Percentiles rank a stretch among this genome's conserved stretches.
These are phyloP conservation scores for Euphonia xanthogaster DNA, from an alignment of 2,797 vertebrate species.

Conservation along the genomic window DNA sequence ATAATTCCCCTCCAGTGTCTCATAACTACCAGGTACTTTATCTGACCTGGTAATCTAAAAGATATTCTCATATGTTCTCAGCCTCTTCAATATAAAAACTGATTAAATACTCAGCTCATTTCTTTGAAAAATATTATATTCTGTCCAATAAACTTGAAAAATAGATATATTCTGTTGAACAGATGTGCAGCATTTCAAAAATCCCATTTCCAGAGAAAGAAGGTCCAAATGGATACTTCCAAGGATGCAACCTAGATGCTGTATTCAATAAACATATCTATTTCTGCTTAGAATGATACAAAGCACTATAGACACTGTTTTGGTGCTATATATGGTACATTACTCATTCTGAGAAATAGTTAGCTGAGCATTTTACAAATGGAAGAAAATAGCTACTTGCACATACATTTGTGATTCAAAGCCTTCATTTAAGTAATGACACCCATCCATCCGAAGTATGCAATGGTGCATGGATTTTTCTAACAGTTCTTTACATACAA, in stretches of 20 bases:
- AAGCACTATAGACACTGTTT: constrained; percentile 64
- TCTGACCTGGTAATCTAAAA: not conserved
- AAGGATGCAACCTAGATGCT: constrained; percentile 34
- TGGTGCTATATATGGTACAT: constrained; percentile 52
- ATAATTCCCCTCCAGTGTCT: not conserved
- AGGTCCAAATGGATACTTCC: constrained; percentile 59
- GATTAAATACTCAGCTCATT: not conserved
- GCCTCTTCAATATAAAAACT: not conserved
- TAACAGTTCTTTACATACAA: constrained; percentile 32
- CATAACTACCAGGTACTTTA: not conserved
- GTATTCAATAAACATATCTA: constrained; percentile 55
- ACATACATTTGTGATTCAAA: constrained; percentile 70
- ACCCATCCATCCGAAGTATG: constrained; percentile 70
- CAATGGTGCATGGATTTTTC: constrained; percentile 24
- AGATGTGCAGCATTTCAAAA: constrained; percentile 28
- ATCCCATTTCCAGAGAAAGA: constrained; percentile 37
- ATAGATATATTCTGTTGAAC: not conserved
- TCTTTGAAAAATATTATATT: not conserved
- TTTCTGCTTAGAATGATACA: constrained; percentile 50
- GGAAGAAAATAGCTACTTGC: constrained; percentile 70
- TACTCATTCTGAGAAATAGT: constrained; percentile 70
- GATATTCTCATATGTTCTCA: not conserved
- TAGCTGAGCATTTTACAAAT: constrained; percentile 72
- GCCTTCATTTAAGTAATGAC: constrained; percentile 74
- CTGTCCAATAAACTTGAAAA: not conserved